Conservation (phyloP, 2,888 invertebrate genomes). For the Disparrhopalites patrizii region DNA sequence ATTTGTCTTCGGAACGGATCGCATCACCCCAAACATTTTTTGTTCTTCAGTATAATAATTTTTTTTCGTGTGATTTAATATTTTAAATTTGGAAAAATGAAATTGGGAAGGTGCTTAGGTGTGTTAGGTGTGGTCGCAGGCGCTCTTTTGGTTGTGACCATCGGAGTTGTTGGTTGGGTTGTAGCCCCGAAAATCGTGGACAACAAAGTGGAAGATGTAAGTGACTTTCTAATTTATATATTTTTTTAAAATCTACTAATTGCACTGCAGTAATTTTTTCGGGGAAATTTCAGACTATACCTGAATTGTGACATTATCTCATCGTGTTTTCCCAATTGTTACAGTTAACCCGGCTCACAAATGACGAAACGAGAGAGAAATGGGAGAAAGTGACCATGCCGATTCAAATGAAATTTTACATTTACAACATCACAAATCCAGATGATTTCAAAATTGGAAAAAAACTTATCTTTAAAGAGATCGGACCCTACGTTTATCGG, state of each 20-base stretch:
- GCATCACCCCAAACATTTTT: neutral
- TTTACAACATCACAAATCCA: constrained; percentile 18
- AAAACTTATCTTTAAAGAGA: constrained; percentile 23
- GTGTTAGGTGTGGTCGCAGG: neutral
- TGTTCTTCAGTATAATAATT: neutral
- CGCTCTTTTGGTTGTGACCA: constrained; percentile 17
- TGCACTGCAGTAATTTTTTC: too few relatives aligned
- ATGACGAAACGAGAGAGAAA: constrained; percentile 41
- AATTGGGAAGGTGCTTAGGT: neutral
- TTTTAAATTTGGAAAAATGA: too few relatives aligned
- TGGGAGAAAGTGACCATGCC: neutral
- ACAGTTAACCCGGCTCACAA: constrained; percentile 40
- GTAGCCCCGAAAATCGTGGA: constrained; percentile 38
- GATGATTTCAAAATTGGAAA: constrained; percentile 7
- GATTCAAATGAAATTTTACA: constrained; percentile 16
- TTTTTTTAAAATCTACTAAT: neutral
- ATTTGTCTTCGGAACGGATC: too few relatives aligned
- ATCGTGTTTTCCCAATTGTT: too few relatives aligned
- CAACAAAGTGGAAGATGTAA: constrained; percentile 33
- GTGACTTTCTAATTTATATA: too few relatives aligned
- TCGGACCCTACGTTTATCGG: constrained; percentile 36
- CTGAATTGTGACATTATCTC: too few relatives aligned
- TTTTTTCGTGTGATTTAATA: too few relatives aligned
- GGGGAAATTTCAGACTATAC: too few relatives aligned
- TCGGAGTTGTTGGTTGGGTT: constrained; percentile 32